Evolutionary conservation across 2,888 invertebrate species (phyloP).

Genomic region (Parnassius glacialis): DNA sequence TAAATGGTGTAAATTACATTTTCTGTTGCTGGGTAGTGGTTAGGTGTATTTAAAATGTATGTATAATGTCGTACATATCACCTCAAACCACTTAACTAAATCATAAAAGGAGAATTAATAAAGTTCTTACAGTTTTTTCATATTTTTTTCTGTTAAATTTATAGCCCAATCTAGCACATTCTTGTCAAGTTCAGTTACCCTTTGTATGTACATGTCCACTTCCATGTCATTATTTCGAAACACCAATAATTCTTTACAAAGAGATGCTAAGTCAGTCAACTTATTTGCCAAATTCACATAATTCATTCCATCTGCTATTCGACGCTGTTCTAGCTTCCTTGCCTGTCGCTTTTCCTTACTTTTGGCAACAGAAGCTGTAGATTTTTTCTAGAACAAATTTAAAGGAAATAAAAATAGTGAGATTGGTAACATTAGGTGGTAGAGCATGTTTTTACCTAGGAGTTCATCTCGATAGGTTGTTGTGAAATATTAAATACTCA

Average conservation of each 20-base stretch:
- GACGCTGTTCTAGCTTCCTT: slow-evolving; percentile 81
- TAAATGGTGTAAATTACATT: too few species aligned
- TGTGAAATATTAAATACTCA: too few species aligned
- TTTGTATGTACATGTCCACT: slow-evolving; percentile 82
- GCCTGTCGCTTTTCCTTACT: slow-evolving; percentile 83
- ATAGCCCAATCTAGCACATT: slow-evolving; percentile 85
- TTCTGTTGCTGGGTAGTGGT: too few species aligned
- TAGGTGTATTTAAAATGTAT: too few species aligned
- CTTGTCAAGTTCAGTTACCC: slow-evolving; percentile 79
- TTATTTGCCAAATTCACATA: slow-evolving; percentile 83
- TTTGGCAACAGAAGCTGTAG: slow-evolving; percentile 63
- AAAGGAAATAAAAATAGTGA: neutral
- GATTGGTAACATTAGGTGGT: neutral
- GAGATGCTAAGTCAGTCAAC: slow-evolving; percentile 78
- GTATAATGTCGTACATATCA: too few species aligned
- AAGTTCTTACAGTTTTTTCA: slow-evolving; percentile 85
- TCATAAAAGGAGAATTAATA: neutral
- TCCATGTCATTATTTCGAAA: slow-evolving; percentile 82
- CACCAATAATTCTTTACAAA: slow-evolving; percentile 82
- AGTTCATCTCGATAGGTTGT: too few species aligned
- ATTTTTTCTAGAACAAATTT: slow-evolving; percentile 70
- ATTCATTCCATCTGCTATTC: slow-evolving; percentile 81
- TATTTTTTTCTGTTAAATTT: slow-evolving; percentile 88
- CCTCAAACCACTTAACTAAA: neutral
- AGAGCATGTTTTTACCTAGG: too few species aligned